Evolutionary conservation across 2,797 vertebrate genomes (phyloP).

Genomic region (Gila robusta): DNA sequence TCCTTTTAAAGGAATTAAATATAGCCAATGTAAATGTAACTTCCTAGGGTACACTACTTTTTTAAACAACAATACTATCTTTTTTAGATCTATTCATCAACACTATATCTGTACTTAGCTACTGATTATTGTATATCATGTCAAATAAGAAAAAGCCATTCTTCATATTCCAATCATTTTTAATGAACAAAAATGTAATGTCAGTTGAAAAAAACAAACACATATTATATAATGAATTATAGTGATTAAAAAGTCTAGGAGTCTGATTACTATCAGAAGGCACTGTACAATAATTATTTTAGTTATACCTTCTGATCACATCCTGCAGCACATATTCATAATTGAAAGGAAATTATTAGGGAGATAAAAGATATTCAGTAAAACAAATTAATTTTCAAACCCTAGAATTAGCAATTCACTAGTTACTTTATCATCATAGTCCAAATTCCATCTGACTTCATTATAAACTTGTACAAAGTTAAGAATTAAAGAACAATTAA

Average conservation of each 20-base stretch:
- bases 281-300: background rate
- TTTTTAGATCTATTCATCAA: too few relatives aligned
- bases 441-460: background rate
- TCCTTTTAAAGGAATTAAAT: background rate
- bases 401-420: background rate
- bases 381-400: background rate
- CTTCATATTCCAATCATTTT: background rate
- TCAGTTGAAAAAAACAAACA: conserved; percentile 1
- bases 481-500: background rate
- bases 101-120: background rate
- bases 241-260: background rate
- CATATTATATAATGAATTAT: background rate
- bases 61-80: too few relatives aligned
- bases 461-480: background rate
- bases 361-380: background rate
- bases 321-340: background rate
- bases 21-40: too few relatives aligned
- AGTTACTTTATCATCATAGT: background rate
- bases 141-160: background rate
- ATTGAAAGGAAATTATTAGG: background rate
- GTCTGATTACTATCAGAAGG: conserved; percentile 3
- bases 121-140: background rate
- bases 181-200: conserved; percentile 13
- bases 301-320: conserved; percentile 2
- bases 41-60: too few relatives aligned